Base-by-base conservation (phyloP, 2,888 invertebrate genomes). In the Exocentrus adspersus region DNA sequence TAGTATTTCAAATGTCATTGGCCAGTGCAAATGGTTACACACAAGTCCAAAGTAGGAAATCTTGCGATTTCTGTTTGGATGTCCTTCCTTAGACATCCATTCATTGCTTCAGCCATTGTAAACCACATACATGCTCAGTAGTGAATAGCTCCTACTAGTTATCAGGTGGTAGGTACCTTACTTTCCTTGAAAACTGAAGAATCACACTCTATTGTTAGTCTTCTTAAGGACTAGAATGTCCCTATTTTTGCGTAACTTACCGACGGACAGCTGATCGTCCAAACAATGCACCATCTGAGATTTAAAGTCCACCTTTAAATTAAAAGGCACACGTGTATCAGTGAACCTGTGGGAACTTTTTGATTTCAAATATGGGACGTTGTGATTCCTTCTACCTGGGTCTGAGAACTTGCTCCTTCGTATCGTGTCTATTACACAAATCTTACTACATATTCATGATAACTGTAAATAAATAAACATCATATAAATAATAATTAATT, bases 301-400 rank as follows among this genome's bases (percentile, higher is more conserved):
- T 66, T 68, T 66, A 64, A 66, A 69, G 62, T 66, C 69, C 66
- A 64, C 66, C 66, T 66, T 66, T 60, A 58, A 62, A 53, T 46
- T 60, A 64, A 64, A 63, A 62, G 60, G 51, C 61, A 56, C 64
- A 60, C 65, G 62, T 60, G 45, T 69, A 64, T 66, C 53, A n/a
- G 61, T 57, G 56, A 60, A 68, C 62, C 65, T 66, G 68, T 69
- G 66, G 64, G 68, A 69, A 65, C 60, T 53, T 57, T 58, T 54
- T 19, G 51, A 37, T 51, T 52, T 45, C 24, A 19, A 45, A 60
- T 51, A 52, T 60, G 56, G 56, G 52, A 60, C 60, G 52, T 5
- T 30, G 7, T 12, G 7, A 32, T n/a, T 17, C 28, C 37, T 20
- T 16, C 45, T 64, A 64, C 64, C 64, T 64, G 64, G 57, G 16